Evolutionary conservation across 2,888 invertebrate species (phyloP).

Genomic region (Cosmorhoe ocellata): DNA sequence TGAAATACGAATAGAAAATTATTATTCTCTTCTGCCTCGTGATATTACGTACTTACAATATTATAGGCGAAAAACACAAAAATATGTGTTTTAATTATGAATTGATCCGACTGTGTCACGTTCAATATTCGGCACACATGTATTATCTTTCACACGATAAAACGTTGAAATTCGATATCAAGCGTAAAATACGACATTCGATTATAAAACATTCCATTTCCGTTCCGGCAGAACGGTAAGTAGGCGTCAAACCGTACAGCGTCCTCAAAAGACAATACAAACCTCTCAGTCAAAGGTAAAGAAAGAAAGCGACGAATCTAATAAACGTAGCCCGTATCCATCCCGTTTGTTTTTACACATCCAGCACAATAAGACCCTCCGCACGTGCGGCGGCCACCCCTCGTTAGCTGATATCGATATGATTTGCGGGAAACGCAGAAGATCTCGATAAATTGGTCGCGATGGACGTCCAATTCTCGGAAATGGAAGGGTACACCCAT

Average conservation of each 20-base stretch:
- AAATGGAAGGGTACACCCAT: constrained; percentile 77
- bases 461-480: constrained; percentile 73
- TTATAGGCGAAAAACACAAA: constrained; percentile 2
- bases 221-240: constrained; percentile 51
- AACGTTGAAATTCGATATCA: constrained; percentile 39
- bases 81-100: constrained; percentile 29
- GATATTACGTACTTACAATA: too few species aligned
- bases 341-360: constrained; percentile 70
- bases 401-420: constrained; percentile 57
- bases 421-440: constrained; percentile 49
- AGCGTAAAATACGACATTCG: constrained; percentile 47
- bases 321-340: constrained; percentile 74
- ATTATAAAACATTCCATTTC: constrained; percentile 50
- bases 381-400: constrained; percentile 44
- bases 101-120: not conserved
- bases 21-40: too few species aligned
- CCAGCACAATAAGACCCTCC: constrained; percentile 60
- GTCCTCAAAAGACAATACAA: constrained; percentile 72
- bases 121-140: constrained; percentile 21
- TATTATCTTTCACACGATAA: constrained; percentile 28
- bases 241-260: constrained; percentile 62
- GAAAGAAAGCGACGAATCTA: constrained; percentile 78
- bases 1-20: not conserved
- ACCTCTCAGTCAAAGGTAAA: constrained; percentile 74
- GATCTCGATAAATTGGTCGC: constrained; percentile 62